Evolutionary conservation across 1,140 invertebrate species (phyloP), one percentile per base, ranked within the genome.

Genomic region (Atopsyche davidsoni): DNA sequence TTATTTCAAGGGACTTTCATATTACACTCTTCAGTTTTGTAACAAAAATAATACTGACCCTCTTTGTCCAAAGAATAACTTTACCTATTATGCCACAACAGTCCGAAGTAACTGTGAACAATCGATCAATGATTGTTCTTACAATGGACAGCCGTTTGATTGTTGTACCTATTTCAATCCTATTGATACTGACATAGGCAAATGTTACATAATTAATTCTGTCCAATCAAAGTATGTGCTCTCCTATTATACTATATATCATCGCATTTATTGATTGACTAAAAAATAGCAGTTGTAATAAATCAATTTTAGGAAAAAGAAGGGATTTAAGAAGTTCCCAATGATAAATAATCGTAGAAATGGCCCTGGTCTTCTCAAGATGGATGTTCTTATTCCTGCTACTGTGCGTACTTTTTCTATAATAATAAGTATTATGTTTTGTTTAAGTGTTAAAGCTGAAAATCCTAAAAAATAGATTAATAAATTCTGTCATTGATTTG

Each of bases 121-220:
- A 32, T 66, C 80, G 2, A 63, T 85, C 19, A 59, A 52, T 2
- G 72, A 70, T 28, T 85, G 83, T 45, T 70, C 67, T n/a, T 85
- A 81, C 70, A 82, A 82, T 51, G 64, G 69, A 9, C 59, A 67
- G 34, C 50, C 63, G 0, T 85, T 86, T 50, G 71, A 82, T 25
- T 86, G 83, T 59, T 86, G 83, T 53, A 67, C 73, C 53, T 77
- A 81, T 58, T 85, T 86, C 57, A 65, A 73, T 23, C 66, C 69
- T 1, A 72, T 85, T 50, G 66, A 78, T 28, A 84, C 83, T 0
- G 82, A 85, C 60, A 59, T 81, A 25, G 83, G 83, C 3, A 61
- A 66, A 14, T 86, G 82, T 59, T 85, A 73, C 58, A 76, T 75
- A 18, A 70, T 86, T 1, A 85, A 84, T 51, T 81, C 80, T 0